Conservation (phyloP, 35 echinoderm and acorn worm species). For the Nesometra sesokonis region DNA sequence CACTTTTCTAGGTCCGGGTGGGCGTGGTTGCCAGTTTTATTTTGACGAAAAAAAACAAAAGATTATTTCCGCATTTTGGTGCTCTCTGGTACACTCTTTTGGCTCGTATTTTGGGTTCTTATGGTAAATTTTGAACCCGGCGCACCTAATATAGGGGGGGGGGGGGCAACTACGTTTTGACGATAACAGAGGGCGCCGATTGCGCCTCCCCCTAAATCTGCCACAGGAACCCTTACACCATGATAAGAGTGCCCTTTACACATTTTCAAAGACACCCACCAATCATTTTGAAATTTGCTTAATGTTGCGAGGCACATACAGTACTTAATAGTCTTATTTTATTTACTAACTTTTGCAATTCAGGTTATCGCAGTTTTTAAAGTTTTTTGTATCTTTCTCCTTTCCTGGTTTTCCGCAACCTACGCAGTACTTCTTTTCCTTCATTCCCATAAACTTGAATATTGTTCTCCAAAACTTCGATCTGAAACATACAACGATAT, state of each 20-base stretch:
- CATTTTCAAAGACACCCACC: not conserved
- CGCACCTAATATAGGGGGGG: no score
- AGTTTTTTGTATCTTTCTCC: constrained; percentile 23
- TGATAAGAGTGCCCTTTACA: not conserved
- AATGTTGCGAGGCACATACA: no score
- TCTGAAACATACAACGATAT: no score
- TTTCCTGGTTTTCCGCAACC: constrained; percentile 56
- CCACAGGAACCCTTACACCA: not conserved
- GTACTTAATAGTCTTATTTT: not conserved
- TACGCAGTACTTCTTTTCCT: constrained; percentile 54
- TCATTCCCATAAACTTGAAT: constrained; percentile 38
- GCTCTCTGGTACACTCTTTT: not conserved
- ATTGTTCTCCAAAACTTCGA: constrained; percentile 39
- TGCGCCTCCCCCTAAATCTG: not conserved
- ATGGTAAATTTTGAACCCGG: no score
- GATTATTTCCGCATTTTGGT: no score
- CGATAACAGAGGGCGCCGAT: no score
- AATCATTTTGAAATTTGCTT: no score
- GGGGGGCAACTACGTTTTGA: no score
- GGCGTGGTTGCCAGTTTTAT: no score
- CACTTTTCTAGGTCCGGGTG: no score
- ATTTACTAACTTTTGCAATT: constrained; percentile 56
- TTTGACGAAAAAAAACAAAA: no score
- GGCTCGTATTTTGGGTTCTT: no score
- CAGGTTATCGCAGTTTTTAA: constrained; percentile 51